Conservation (phyloP, 2,113 vertebrate species). For the Daubentonia madagascariensis region DNA sequence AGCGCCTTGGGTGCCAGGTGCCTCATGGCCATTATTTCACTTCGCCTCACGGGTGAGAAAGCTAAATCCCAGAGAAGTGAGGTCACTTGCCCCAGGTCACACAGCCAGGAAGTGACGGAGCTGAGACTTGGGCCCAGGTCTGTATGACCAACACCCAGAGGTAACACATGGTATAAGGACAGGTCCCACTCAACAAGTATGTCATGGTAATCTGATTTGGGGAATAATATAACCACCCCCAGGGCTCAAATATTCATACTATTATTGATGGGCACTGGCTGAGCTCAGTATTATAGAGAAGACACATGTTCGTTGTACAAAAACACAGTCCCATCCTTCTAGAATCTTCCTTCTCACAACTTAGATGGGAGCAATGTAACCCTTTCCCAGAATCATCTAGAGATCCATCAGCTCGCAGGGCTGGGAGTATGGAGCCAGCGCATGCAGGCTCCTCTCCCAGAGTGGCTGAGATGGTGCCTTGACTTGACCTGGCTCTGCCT, state of each 20-base stretch:
- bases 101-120: background rate
- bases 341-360: background rate
- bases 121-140: background rate
- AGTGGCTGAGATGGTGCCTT: background rate
- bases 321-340: background rate
- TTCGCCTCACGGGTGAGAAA: background rate
- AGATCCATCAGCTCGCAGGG: background rate
- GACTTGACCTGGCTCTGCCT: background rate
- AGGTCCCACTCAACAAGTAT: background rate
- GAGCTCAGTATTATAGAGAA: background rate
- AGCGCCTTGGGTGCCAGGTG: rapidly evolving
- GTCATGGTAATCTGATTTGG: background rate
- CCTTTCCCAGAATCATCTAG: background rate
- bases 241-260: background rate
- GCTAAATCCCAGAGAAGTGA: background rate
- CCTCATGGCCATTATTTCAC: background rate
- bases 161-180: background rate
- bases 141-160: background rate
- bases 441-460: rapidly evolving
- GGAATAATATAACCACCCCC: background rate
- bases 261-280: background rate
- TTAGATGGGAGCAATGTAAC: background rate
- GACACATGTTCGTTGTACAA: rapidly evolving
- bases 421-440: background rate
- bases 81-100: background rate